Percentiles rank a stretch among this genome's conserved stretches.
Evolutionary conservation across 2,888 invertebrate genomes (phyloP).

Genomic region (Eristalis arbustorum): DNA sequence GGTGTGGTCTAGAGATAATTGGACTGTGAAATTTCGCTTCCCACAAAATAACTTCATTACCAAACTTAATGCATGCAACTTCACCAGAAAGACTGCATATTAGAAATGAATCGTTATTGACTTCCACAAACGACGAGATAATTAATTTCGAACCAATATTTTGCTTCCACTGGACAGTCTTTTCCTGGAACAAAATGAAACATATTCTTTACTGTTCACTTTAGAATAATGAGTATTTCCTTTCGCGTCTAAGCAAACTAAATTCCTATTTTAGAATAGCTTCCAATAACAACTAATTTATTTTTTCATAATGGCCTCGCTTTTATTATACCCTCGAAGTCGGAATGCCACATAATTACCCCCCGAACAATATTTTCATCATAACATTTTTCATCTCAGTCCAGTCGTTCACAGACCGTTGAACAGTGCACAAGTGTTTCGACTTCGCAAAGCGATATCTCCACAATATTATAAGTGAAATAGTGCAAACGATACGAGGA

Average conservation of each 20-base stretch:
- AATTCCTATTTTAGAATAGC: conserved; percentile 80
- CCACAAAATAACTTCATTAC: conserved; percentile 82
- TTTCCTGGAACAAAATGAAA: conserved; percentile 26
- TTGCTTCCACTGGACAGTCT: conserved; percentile 72
- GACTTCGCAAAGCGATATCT: no score
- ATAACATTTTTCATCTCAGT: no score
- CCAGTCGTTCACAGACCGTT: no score
- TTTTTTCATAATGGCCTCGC: conserved; percentile 84
- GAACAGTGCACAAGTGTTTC: no score
- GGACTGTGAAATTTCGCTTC: conserved; percentile 81
- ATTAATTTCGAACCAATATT: conserved; percentile 81
- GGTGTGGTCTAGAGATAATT: conserved; percentile 83
- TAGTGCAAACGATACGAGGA: no score
- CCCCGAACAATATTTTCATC: conserved; percentile 82
- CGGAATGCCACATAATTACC: conserved; percentile 82
- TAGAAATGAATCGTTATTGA: conserved; percentile 75
- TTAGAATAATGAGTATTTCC: conserved; percentile 44
- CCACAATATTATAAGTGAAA: no score
- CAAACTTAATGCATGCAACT: conserved; percentile 80
- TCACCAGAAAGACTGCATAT: conserved; percentile 82
- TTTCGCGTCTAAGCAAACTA: conserved; percentile 75
- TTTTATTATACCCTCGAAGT: conserved; percentile 80
- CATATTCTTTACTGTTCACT: neutral
- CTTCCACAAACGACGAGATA: conserved; percentile 80
- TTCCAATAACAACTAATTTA: conserved; percentile 82